These are phyloP conservation scores for Papilio helenus DNA, from an alignment of 1,140 invertebrate genomes.

Conservation along the genomic window DNA sequence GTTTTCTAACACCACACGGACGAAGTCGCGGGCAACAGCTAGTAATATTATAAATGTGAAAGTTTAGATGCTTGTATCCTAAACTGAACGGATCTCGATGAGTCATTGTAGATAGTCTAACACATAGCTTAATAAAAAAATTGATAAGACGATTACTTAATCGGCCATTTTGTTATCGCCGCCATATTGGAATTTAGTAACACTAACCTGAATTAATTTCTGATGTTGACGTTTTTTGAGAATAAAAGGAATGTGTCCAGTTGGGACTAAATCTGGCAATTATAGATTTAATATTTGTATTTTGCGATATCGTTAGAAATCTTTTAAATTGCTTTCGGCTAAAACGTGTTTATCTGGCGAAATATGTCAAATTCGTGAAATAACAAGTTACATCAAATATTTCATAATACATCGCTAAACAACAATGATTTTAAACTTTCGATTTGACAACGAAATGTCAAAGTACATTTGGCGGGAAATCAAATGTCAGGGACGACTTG, in stretches of 20 bases:
- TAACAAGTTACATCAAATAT: neutral
- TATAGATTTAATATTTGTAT: no score
- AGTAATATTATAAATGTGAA: no score
- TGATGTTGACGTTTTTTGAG: neutral
- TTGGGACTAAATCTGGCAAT: no score
- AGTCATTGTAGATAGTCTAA: no score
- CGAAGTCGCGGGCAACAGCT: no score
- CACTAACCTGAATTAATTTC: slow-evolving; percentile 23
- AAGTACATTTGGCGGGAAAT: slow-evolving; percentile 25
- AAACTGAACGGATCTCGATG: no score
- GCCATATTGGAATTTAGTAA: slow-evolving; percentile 5
- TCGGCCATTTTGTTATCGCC: slow-evolving; percentile 32
- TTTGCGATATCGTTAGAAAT: no score
- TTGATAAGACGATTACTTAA: slow-evolving; percentile 17
- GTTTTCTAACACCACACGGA: no score
- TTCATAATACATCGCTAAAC: neutral
- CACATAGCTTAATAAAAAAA: no score
- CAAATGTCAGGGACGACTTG: slow-evolving; percentile 30
- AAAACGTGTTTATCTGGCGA: neutral
- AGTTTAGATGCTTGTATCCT: no score
- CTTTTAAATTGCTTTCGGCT: neutral
- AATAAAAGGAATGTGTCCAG: no score
- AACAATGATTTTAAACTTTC: slow-evolving; percentile 29
- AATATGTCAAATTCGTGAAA: neutral
- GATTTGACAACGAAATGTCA: slow-evolving; percentile 23